These are phyloP conservation scores for Apodemus speciosus DNA, from an alignment of 2,113 vertebrate genomes.

Conservation along the genomic window DNA sequence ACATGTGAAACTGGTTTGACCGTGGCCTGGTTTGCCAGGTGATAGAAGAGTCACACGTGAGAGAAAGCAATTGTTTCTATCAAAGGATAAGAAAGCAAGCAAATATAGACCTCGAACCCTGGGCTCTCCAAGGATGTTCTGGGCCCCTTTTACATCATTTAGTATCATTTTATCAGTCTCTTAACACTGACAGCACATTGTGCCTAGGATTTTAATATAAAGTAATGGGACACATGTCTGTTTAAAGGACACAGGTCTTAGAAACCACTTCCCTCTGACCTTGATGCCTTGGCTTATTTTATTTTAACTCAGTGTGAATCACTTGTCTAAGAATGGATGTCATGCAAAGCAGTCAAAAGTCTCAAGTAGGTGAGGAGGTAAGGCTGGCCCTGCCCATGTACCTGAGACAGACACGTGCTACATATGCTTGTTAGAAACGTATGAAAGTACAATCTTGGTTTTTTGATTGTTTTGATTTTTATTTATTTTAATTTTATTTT, in stretches of 20 bases:
- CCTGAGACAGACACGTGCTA: not conserved
- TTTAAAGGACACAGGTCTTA: not conserved
- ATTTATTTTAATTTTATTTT: not conserved
- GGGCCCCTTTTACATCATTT: not conserved
- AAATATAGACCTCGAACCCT: not conserved
- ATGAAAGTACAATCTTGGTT: not conserved
- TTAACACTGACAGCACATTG: not conserved
- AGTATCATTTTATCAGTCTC: not conserved
- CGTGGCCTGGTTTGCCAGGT: not conserved
- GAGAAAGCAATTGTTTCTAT: not conserved
- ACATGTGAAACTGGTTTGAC: slow-evolving; percentile 21
- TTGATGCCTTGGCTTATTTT: not conserved
- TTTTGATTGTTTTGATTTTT: not conserved
- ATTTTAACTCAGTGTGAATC: not conserved
- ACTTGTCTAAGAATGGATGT: not conserved
- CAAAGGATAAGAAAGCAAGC: not conserved
- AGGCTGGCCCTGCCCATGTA: not conserved
- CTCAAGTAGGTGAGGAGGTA: not conserved
- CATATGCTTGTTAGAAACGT: not conserved
- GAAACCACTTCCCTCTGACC: not conserved
- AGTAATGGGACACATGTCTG: not conserved
- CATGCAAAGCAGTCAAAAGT: not conserved
- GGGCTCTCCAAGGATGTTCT: not conserved
- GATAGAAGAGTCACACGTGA: not conserved
- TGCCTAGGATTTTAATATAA: not conserved